Evolutionary conservation across 1,140 invertebrate species (phyloP).

Genomic region (Uloborus diversus): DNA sequence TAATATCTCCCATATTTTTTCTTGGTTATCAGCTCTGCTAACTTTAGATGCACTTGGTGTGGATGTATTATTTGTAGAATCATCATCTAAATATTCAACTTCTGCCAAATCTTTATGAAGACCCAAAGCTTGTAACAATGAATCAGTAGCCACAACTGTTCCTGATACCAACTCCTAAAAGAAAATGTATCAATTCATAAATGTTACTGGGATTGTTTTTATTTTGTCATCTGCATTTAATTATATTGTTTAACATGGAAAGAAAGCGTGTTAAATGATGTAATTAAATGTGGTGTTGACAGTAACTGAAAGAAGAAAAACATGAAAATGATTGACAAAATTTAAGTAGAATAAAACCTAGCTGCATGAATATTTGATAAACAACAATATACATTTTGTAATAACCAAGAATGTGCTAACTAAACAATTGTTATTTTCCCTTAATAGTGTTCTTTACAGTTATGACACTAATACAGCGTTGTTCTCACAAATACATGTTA

Average conservation of each 20-base stretch:
- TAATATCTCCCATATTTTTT: constrained; percentile 40
- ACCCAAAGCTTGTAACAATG: constrained; percentile 37
- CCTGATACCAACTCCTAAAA: constrained; percentile 40
- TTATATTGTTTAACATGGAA: too few species aligned
- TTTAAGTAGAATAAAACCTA: neutral
- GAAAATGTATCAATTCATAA: neutral
- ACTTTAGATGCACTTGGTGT: neutral
- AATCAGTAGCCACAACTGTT: constrained; percentile 46
- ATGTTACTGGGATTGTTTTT: too few species aligned
- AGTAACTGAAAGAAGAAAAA: neutral
- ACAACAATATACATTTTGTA: too few species aligned
- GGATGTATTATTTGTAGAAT: neutral
- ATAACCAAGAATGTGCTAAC: too few species aligned
- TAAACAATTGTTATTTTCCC: too few species aligned
- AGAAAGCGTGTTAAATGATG: too few species aligned
- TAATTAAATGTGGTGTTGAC: too few species aligned
- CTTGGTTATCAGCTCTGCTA: constrained; percentile 3
- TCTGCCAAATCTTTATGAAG: constrained; percentile 5
- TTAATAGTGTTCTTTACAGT: too few species aligned
- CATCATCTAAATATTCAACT: neutral
- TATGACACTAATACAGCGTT: too few species aligned
- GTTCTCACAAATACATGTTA: too few species aligned
- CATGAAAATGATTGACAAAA: neutral
- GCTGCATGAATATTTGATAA: too few species aligned
- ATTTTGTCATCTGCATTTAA: too few species aligned